Conservation (phyloP, 2,797 vertebrate species). For the Sebastes kiyomatsui region DNA sequence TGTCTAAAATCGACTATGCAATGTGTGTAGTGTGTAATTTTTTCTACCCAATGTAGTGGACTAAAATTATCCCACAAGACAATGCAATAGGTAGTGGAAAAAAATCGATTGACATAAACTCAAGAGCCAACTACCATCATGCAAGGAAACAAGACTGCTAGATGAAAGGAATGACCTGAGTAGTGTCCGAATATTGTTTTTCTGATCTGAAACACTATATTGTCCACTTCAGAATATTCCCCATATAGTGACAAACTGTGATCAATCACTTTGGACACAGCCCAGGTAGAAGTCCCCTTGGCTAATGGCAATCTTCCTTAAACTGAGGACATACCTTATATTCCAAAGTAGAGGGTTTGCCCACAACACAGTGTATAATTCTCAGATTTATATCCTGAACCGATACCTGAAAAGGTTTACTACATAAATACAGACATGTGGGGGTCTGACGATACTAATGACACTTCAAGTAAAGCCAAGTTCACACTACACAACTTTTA, state of each 20-base stretch:
- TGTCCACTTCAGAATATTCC: not conserved
- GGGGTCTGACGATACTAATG: not conserved
- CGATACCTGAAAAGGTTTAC: not conserved
- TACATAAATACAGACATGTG: not conserved
- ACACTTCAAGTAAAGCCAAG: not conserved
- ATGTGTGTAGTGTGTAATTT: not conserved
- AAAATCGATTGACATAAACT: not conserved
- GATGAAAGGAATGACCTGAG: not conserved
- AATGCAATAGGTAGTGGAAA: not conserved
- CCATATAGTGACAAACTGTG: not conserved
- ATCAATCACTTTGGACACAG: not conserved
- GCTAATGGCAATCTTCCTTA: not conserved
- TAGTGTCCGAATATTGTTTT: not conserved
- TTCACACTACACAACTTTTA: too few relatives aligned
- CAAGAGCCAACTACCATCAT: not conserved
- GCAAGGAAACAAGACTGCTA: not conserved
- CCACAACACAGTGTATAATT: not conserved
- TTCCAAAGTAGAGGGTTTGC: not conserved
- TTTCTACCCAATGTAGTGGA: not conserved
- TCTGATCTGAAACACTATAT: not conserved
- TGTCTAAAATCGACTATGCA: not conserved
- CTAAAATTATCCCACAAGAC: not conserved
- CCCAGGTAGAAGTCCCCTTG: not conserved
- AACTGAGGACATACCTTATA: not conserved
- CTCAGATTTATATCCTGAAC: not conserved